Evolutionary conservation across 2,797 vertebrate genomes (phyloP).

Genomic region (Pseudomugil tenellus): DNA sequence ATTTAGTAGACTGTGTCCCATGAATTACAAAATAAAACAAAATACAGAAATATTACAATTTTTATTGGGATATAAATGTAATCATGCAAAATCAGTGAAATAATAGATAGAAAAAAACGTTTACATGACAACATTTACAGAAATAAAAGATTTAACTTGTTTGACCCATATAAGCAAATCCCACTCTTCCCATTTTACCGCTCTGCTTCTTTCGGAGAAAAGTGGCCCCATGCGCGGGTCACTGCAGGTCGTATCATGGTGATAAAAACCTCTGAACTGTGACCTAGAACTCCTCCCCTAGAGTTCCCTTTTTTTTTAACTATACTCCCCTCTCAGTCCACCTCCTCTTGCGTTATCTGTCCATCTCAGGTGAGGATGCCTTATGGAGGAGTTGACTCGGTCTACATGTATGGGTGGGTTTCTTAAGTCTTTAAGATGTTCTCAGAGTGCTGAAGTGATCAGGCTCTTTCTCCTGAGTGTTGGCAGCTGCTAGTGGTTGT

Average conservation of each 20-base stretch:
- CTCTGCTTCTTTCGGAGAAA: conserved; percentile 40
- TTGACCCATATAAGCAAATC: conserved; percentile 23
- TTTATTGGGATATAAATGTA: conserved; percentile 62
- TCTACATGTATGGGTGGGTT: conserved; percentile 52
- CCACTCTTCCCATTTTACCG: conserved; percentile 23
- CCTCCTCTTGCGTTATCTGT: conserved; percentile 53
- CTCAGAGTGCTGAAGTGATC: conserved; percentile 16
- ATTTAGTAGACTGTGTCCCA: conserved; percentile 45
- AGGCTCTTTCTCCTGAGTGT: neutral
- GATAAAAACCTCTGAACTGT: conserved; percentile 81
- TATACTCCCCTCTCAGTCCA: conserved; percentile 40
- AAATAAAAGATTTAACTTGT: conserved; percentile 39
- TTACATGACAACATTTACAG: conserved; percentile 13
- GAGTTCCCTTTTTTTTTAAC: conserved; percentile 41
- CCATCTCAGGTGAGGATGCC: conserved; percentile 52
- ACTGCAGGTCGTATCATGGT: conserved; percentile 61
- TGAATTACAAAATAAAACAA: conserved; percentile 28
- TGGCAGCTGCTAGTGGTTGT: neutral
- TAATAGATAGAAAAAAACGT: conserved; percentile 20
- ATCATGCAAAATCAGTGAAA: conserved; percentile 18
- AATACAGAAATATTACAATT: conserved; percentile 43
- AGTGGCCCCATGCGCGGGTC: conserved; percentile 57
- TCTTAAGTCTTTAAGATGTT: conserved; percentile 39
- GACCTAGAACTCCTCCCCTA: conserved; percentile 67
- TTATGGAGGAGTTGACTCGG: conserved; percentile 17